These are phyloP conservation scores for Orchesellides sinensis DNA, from an alignment of 2,888 invertebrate species.

Conservation along the genomic window DNA sequence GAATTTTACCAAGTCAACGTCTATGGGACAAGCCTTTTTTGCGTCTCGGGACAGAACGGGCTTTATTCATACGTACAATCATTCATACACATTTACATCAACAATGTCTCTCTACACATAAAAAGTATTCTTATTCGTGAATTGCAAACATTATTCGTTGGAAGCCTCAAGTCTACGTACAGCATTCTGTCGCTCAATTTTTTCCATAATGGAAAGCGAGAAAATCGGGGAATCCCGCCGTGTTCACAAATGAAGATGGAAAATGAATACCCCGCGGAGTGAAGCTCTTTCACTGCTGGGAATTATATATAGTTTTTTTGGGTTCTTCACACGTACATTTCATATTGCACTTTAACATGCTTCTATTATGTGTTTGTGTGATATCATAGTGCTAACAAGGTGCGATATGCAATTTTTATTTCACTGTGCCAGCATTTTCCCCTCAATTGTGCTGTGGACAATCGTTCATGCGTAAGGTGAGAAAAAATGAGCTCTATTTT, in stretches of 20 bases:
- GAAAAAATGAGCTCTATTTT: slow-evolving; percentile 35
- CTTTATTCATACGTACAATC: no score
- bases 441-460: slow-evolving; percentile 16
- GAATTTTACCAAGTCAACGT: slow-evolving; percentile 29
- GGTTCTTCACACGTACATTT: no score
- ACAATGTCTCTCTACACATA: neutral
- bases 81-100: no score
- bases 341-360: neutral
- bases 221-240: slow-evolving; percentile 52
- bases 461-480: slow-evolving; percentile 35
- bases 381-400: slow-evolving; percentile 15
- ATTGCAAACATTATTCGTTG: neutral
- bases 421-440: neutral
- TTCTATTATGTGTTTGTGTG: neutral
- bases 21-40: neutral
- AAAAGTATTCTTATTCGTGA: neutral
- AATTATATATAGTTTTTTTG: slow-evolving; percentile 10
- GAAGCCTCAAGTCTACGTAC: no score
- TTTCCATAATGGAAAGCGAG: neutral
- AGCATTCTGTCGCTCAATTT: neutral
- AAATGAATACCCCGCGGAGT: slow-evolving; percentile 53
- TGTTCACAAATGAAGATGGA: slow-evolving; percentile 53
- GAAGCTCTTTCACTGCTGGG: slow-evolving; percentile 12
- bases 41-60: no score
- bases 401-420: neutral